These are phyloP conservation scores for Phrynosoma platyrhinos DNA, from an alignment of 2,113 vertebrate genomes.

Conservation along the genomic window DNA sequence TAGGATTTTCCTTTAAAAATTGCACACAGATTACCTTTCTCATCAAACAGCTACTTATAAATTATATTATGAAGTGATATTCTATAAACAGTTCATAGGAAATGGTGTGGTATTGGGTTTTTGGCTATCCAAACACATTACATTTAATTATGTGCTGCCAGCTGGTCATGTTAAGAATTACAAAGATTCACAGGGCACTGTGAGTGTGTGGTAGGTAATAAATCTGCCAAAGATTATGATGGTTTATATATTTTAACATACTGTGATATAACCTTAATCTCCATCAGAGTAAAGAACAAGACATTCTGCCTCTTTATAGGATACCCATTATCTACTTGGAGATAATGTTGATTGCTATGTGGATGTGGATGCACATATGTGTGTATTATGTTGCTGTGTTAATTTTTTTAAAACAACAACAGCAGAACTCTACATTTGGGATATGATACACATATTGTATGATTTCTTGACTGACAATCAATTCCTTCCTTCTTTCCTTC, in stretches of 20 bases:
- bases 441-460: conserved; percentile 47
- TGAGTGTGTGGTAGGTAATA: conserved; percentile 64
- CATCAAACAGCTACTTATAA: conserved; percentile 33
- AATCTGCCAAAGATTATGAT: conserved; percentile 68
- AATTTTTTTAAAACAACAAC: background rate
- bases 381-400: conserved; percentile 43
- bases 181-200: conserved; percentile 58
- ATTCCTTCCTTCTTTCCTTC: background rate
- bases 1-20: conserved; percentile 44
- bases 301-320: conserved; percentile 62
- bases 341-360: conserved; percentile 42
- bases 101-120: conserved; percentile 46
- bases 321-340: conserved; percentile 54
- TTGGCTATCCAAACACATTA: conserved; percentile 46
- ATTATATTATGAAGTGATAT: conserved; percentile 56
- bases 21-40: conserved; percentile 47
- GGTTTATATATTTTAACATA: conserved; percentile 69
- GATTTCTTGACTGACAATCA: conserved; percentile 34
- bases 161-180: conserved; percentile 61
- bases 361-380: conserved; percentile 34
- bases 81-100: conserved; percentile 47
- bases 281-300: conserved; percentile 60
- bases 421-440: conserved; percentile 42
- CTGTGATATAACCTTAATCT: conserved; percentile 67
- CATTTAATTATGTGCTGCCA: conserved; percentile 68